Conservation (phyloP, 2,113 vertebrate genomes). For the Sphaerodactylus townsendi region DNA sequence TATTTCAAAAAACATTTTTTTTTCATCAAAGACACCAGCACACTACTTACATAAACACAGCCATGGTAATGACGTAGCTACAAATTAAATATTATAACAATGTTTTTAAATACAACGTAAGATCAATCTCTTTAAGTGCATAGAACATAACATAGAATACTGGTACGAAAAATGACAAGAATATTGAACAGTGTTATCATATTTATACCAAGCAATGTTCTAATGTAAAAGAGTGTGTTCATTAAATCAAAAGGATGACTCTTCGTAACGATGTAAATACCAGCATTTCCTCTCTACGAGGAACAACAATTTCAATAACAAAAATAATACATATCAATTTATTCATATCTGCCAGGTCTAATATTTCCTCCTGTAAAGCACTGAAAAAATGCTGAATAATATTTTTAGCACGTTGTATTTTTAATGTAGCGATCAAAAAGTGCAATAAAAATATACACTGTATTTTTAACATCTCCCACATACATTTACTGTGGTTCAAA, state of each 20-base stretch:
- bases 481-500: constrained; percentile 24
- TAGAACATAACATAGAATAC: constrained; percentile 66
- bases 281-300: neutral
- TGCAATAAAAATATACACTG: constrained; percentile 52
- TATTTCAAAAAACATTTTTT: constrained; percentile 20
- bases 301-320: neutral
- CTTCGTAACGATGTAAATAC: constrained; percentile 38
- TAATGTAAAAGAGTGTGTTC: constrained; percentile 40
- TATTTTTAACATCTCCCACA: neutral
- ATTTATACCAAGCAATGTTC: constrained; percentile 37
- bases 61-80: constrained; percentile 52
- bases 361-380: neutral
- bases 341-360: neutral
- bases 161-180: constrained; percentile 64
- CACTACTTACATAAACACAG: constrained; percentile 36
- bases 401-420: neutral
- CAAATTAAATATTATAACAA: constrained; percentile 73
- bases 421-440: constrained; percentile 55
- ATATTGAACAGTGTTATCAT: constrained; percentile 26
- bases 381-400: neutral
- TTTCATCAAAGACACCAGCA: constrained; percentile 38
- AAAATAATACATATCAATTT: neutral
- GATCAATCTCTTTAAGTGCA: constrained; percentile 72
- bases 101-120: constrained; percentile 69
- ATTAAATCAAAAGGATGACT: constrained; percentile 41